These are phyloP conservation scores for Pseudomyrmex flavicornis DNA, from an alignment of 1,140 invertebrate genomes.

Conservation along the genomic window DNA sequence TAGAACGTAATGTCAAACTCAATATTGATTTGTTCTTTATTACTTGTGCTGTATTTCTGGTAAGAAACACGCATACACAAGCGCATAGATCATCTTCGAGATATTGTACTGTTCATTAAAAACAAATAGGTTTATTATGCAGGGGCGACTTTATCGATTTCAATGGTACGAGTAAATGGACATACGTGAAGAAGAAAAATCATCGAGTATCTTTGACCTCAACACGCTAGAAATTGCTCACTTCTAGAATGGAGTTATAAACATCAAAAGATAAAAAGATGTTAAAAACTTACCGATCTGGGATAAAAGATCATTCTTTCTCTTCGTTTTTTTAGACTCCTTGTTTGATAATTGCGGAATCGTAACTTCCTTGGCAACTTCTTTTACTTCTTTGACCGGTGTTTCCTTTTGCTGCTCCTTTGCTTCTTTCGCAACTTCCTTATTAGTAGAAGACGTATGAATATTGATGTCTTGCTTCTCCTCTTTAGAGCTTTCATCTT, in stretches of 20 bases:
- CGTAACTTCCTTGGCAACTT: constrained; percentile 64
- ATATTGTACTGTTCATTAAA: too few relatives aligned
- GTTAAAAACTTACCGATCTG: constrained; percentile 82
- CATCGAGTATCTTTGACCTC: too few relatives aligned
- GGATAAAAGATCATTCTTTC: constrained; percentile 84
- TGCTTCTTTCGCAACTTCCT: constrained; percentile 79
- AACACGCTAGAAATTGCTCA: too few relatives aligned
- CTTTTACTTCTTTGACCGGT: constrained; percentile 72
- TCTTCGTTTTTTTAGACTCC: constrained; percentile 86
- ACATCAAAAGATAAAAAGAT: constrained; percentile 10
- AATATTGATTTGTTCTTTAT: constrained; percentile 53
- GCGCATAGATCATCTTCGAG: too few relatives aligned
- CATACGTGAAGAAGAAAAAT: too few relatives aligned
- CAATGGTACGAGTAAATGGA: too few relatives aligned
- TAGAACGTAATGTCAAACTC: constrained; percentile 22
- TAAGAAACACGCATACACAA: too few relatives aligned
- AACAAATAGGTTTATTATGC: too few relatives aligned
- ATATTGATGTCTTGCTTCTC: constrained; percentile 70
- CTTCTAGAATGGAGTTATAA: too few relatives aligned
- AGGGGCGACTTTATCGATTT: too few relatives aligned
- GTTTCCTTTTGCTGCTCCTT: constrained; percentile 78
- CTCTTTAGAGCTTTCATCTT: constrained; percentile 76
- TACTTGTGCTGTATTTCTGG: not conserved
- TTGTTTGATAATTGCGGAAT: constrained; percentile 74
- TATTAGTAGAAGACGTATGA: constrained; percentile 61